Base-by-base conservation (phyloP, 1,140 invertebrate species). In the Luehdorfia chinensis region DNA sequence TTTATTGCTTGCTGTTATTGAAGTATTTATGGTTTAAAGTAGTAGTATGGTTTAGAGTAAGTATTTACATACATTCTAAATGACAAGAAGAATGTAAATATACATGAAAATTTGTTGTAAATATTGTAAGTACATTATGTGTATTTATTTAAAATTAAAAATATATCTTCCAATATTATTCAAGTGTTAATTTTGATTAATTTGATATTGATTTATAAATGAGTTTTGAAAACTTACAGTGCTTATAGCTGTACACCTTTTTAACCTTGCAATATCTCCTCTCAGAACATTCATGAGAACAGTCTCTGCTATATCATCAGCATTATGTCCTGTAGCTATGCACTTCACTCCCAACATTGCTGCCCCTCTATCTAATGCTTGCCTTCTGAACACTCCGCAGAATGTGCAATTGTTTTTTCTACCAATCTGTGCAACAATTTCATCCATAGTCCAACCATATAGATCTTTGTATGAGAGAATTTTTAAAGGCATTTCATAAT, bases 401-500 rank as follows among this genome's bases (percentile, higher is more conserved):
- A 99, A 99, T 25, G 98, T 99, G 72, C 98, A 99, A 87, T 99
- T 99, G 87, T 98, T 99, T 83, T 97, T 98, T 34, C 93, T 90
- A 0, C 98, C 98, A 59, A 99, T 96, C 90, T 95, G 84, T 0
- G 93, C 91, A 1, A 99, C 98, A 83, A 99, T 99, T 68, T 94
- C 94, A 90, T 99, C 98, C 98, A 99, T 99, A 11, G 97, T 99
- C 98, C 98, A 99, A 0, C 98, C 98, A 90, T 99, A 99, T 0
- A 99, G 87, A 59, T 99, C 97, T 90, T 99, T 93, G 78, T 99
- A 99, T 0, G 97, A 99, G 2, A 99, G 88, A 50, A 99, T 97
- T 89, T 96, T 98, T 16, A 99, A 87, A 23, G 97, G 95, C 84
- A 99, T 93, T 55, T 92, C 90, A 89, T 99, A 99, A 79, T 99